A percentile compares a stretch with the other conserved stretches of the same genome.
Evolutionary conservation across 2,888 invertebrate genomes (phyloP).

Genomic region (Vesta saturnalis): DNA sequence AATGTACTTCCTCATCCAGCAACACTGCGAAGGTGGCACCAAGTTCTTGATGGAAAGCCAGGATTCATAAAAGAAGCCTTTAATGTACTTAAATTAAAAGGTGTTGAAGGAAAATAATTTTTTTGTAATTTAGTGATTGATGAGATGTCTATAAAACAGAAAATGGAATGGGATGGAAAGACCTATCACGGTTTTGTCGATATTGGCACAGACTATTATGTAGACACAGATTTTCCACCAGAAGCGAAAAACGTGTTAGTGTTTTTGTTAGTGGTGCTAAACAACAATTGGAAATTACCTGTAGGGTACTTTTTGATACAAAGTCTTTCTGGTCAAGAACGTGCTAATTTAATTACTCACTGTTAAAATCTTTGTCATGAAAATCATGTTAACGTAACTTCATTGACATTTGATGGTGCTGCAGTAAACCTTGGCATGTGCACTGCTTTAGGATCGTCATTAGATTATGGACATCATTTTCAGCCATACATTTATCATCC

Average conservation of each 20-base stretch:
- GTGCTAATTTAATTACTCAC: not conserved
- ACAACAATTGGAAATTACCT: not conserved
- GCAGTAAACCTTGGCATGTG: not conserved
- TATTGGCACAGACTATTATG: not conserved
- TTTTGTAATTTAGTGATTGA: not conserved
- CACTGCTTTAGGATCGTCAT: not conserved
- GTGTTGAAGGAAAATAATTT: no score
- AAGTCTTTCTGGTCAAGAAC: not conserved
- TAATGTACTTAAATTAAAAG: no score
- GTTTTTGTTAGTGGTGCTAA: not conserved
- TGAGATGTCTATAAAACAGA: not conserved
- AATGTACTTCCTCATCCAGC: no score
- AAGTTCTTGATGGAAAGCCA: no score
- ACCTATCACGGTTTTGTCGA: not conserved
- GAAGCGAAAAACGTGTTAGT: not conserved
- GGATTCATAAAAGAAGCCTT: no score
- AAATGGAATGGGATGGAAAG: not conserved
- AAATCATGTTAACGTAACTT: not conserved
- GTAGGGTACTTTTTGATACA: not conserved
- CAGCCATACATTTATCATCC: slow-evolving; percentile 1
- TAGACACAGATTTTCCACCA: not conserved
- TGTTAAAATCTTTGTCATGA: not conserved
- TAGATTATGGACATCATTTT: not conserved
- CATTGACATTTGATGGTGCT: not conserved
- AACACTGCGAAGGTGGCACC: no score